Evolutionary conservation across 2,888 invertebrate species (phyloP), one percentile per base, ranked within the genome.

Genomic region (Dioctria linearis): DNA sequence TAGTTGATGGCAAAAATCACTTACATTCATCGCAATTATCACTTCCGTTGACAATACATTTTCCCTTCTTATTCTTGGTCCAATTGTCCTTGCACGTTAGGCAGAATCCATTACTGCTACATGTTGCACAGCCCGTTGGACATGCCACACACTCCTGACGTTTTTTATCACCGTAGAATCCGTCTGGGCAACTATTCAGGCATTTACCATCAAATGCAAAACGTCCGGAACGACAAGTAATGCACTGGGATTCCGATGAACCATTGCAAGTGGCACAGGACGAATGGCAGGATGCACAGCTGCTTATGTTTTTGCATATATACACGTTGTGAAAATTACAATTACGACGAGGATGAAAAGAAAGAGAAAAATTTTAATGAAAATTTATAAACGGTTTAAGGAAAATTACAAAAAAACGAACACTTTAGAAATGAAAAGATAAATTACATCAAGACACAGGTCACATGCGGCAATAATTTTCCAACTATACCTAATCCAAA

Each of bases 221-320:
- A 82, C 92, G 92, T 71, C 94, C 93, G 54, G 93, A 90, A 82
- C 93, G 93, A 89, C 97, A 97, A 11, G 94, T 93, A 84, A 96
- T 94, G 89, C 96, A 97, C 86, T 95, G 94, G 40, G 93, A 91
- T 85, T 94, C 93, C 49, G 93, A 92, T 13, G 94, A 92, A 46
- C 95, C 96, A 84, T 92, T 93, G 87, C 96, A 96, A 40, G 95
- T 94, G 85, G 94, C 94, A 87, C 96, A 96, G 40, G 94, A 92
- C 73, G 92, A 89, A 88, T 96, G 95, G 86, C 96, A 96, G 73
- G 93, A 91, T 51, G 93, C 92, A 88, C 96, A 96, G 86, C 94
- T 94, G 59, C n/a, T 61, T 42, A 5, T 5, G 51, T 73, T 8
- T 5, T 73, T 37, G 37, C 61, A 8, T 57, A 73, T 9, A 43